phyloP scores from a whole-genome alignment of 2,797 vertebrate species.

The Myiotriccus ornatus region DNA sequence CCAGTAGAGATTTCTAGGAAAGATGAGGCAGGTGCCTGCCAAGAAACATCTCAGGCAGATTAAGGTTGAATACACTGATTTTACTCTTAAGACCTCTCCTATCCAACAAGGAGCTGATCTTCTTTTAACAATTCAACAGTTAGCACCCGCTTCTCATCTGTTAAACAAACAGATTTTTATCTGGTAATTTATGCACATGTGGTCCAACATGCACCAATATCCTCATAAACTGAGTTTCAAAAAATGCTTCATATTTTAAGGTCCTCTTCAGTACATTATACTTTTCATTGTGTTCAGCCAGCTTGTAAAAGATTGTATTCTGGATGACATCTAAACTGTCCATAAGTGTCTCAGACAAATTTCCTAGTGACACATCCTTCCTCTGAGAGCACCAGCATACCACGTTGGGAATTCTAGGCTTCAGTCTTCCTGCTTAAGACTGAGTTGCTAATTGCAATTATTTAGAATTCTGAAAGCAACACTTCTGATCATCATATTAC shows the following conservation, averaged over 20 bases:
- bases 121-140: not conserved
- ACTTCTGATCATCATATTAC: not conserved
- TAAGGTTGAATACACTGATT: not conserved
- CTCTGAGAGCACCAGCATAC: not conserved
- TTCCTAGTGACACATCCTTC: not conserved
- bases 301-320: not conserved
- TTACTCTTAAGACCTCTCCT: not conserved
- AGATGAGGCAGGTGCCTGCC: not conserved
- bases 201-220: not conserved
- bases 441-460: not conserved
- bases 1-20: not conserved
- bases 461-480: not conserved
- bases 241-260: not conserved
- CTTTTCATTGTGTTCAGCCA: not conserved
- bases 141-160: not conserved
- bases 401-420: not conserved
- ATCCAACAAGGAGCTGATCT: not conserved
- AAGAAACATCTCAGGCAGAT: not conserved
- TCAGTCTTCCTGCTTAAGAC: not conserved
- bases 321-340: not conserved
- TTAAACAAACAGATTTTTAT: not conserved
- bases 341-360: not conserved
- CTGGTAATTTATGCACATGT: not conserved
- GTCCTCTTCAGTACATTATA: not conserved
- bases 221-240: not conserved